Conservation (phyloP, 2,888 invertebrate species). For the Lumbricus terrestris region DNA sequence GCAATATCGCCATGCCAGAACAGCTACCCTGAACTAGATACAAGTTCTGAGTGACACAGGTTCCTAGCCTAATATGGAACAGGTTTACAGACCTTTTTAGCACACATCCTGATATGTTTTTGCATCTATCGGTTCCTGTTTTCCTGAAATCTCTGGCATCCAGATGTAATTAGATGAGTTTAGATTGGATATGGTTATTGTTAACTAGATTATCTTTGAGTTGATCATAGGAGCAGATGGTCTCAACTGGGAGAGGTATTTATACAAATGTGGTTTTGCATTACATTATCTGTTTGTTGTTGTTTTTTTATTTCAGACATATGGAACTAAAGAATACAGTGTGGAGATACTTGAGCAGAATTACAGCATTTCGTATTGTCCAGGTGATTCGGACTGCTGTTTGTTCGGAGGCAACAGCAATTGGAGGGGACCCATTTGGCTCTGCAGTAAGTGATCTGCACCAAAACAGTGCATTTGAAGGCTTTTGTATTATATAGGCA, state of each 20-base stretch:
- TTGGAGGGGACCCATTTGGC: slow-evolving; percentile 60
- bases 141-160: no score
- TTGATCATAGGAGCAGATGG: neutral
- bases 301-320: neutral
- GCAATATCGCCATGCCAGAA: no score
- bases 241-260: neutral
- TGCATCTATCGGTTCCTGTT: no score
- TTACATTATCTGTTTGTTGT: neutral
- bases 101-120: no score
- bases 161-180: neutral
- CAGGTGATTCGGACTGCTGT: slow-evolving; percentile 54
- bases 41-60: no score
- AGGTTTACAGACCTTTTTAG: no score
- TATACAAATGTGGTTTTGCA: neutral
- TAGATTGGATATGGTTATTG: neutral
- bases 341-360: neutral
- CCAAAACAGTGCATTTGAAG: neutral
- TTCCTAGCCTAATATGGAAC: neutral
- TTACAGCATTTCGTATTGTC: slow-evolving; percentile 43
- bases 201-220: neutral
- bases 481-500: neutral
- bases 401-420: slow-evolving; percentile 60
- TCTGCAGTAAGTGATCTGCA: slow-evolving; percentile 45
- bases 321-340: neutral
- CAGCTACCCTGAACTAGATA: no score